Base-by-base conservation (phyloP, 2,888 invertebrate genomes). In the Parnassius mnemosyne region DNA sequence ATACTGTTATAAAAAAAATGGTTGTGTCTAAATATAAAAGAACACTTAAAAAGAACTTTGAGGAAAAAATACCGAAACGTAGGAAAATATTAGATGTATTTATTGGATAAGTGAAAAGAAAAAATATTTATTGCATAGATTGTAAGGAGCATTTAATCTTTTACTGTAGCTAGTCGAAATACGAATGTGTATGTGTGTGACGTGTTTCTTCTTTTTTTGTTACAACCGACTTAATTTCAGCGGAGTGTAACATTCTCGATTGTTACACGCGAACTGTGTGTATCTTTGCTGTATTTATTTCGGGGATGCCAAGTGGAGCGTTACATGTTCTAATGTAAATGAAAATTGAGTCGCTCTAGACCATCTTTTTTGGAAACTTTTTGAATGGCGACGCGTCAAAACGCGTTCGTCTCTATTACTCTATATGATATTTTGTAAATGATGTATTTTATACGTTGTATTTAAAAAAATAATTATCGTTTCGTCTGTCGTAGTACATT, bases 371-470 rank as follows among this genome's bases (percentile, higher is more conserved):
- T 88, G 88, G 86, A 79, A 57, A 81, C 81, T 84, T 90, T 89
- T 89, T 85, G n/a, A 80, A 76, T 71, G 71, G 70, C 73, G 64
- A 66, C 69, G 76, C 70, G 69, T 73, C 76, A 13, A 72, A 77
- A 69, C 69, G 66, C 71, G 72, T 71, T 67, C 74, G 73, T 71
- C 70, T 69, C 68, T 64, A 69, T 73, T 69, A 72, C 75, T 70
- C 74, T 81, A 82, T 78, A 78, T 77, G 75, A 85, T 88, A 88
- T 89, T 89, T 89, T 90, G 83, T 89, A 87, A 84, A 84, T 77
- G 76, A 81, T 85, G 83, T 90, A 89, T 87, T 89, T 89, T 89
- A 87, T 90, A 90, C 85, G 85, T 85, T 84, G 80, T 85, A 87
- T 85, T 86, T 75, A 83, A 47, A 43, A 25, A 60, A 43, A 65